Percentiles rank a stretch among this genome's conserved stretches.
Evolutionary conservation across 2,113 vertebrate species (phyloP).

Genomic region (Lepisosteus osseus): DNA sequence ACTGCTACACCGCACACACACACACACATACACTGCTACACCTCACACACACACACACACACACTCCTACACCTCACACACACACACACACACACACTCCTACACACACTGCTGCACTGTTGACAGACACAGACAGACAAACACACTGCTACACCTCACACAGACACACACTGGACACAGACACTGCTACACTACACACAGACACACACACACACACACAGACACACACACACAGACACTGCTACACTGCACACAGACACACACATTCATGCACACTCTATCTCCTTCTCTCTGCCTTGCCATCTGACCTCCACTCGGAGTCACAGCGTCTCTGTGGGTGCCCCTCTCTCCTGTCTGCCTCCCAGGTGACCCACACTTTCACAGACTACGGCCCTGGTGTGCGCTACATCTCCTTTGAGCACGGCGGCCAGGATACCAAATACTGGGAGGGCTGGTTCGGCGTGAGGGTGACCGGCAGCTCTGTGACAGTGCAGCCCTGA

Average conservation of each 20-base stretch:
- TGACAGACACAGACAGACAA: neutral
- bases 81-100: too few relatives aligned
- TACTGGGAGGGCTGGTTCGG: slow-evolving; percentile 95
- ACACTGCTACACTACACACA: neutral
- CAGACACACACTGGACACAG: neutral
- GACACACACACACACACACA: too few relatives aligned
- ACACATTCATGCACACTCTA: too few relatives aligned
- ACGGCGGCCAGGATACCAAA: slow-evolving; percentile 81
- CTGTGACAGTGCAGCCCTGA: slow-evolving; percentile 70
- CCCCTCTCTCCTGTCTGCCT: neutral
- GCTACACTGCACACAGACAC: neutral
- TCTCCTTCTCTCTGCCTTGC: too few relatives aligned
- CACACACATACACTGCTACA: too few relatives aligned
- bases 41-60: too few relatives aligned
- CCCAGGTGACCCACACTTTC: slow-evolving; percentile 81
- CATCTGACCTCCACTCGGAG: too few relatives aligned
- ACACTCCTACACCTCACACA: too few relatives aligned
- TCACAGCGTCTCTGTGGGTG: too few relatives aligned
- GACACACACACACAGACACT: neutral
- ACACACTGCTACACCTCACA: neutral
- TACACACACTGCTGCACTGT: neutral
- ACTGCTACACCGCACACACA: too few relatives aligned
- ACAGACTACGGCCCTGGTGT: slow-evolving; percentile 77
- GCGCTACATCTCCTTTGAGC: slow-evolving; percentile 84
- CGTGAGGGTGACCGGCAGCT: slow-evolving; percentile 83